Evolutionary conservation across 2,113 vertebrate species (phyloP), one percentile per base, ranked within the genome.

Genomic region (Octodon degus): DNA sequence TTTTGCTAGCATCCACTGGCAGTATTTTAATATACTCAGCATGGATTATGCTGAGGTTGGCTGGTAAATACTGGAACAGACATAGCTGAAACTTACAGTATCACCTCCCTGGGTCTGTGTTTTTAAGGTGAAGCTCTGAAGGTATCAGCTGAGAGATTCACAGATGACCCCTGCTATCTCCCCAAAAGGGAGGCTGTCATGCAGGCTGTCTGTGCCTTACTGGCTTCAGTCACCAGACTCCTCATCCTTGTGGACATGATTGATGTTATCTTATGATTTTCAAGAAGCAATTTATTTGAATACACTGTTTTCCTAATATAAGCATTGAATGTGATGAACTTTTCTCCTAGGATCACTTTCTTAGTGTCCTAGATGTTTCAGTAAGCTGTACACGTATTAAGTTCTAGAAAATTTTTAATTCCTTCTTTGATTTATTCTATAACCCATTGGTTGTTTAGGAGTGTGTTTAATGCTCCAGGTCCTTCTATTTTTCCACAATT

Each of bases 171-270:
- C 37, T 99, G 99, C 91, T 98, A 95, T 34, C 97, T 99, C 72
- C 98, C 98, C 0, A 97, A 98, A 95, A 97, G 99, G 88, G 98
- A 99, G 80, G 98, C 98, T 20, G 98, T 99, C 63, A 98, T 99
- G 53, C 98, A 98, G 14, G 98, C 97, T 0, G 98, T 98, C 10
- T 98, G 98, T 1, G 93, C 98, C 76, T 97, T 99, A 91, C 91
- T 99, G 96, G 74, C 98, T 50, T 98, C 98, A 24, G 98, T 99
- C 50, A 99, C 98, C 53, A 98, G 99, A 96, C 98, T 99, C 77
- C 98, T 99, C 9, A 55, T 99, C 43, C 98, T 99, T n/a, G 98
- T 98, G 0, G 98, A 99, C 86, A 97, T 99, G 98, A 98, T 98
- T 50, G 99, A 99, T 90, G 99, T 99, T 67, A 67, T 67, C 30